phyloP scores from a whole-genome alignment of 2,888 invertebrate genomes.

The Lucinisca nassula region DNA sequence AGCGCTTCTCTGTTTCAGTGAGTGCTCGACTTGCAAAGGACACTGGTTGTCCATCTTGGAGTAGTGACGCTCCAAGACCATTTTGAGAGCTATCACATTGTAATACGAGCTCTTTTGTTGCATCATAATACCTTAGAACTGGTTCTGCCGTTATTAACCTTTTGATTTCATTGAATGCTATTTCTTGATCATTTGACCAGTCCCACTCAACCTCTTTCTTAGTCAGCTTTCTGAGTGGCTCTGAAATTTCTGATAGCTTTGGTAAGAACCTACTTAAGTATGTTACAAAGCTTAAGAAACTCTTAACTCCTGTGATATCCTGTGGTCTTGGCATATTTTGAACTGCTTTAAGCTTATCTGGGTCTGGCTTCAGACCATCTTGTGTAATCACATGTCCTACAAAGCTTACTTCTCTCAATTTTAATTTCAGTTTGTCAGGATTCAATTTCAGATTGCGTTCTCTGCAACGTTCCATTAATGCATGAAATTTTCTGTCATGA shows the following conservation, averaged over 20 bases:
- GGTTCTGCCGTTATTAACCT: constrained; percentile 44
- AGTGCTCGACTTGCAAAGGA: constrained; percentile 68
- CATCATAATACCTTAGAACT: constrained; percentile 60
- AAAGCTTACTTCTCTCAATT: constrained; percentile 54
- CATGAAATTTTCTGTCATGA: constrained; percentile 60
- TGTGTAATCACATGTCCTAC: constrained; percentile 58
- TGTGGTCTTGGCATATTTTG: constrained; percentile 60
- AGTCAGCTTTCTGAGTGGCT: constrained; percentile 57
- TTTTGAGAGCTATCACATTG: constrained; percentile 60
- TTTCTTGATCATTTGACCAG: constrained; percentile 24
- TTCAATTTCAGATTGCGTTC: constrained; percentile 64
- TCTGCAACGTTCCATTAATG: constrained; percentile 52
- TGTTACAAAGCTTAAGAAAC: too few species aligned
- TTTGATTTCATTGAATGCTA: constrained; percentile 44
- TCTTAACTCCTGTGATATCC: constrained; percentile 49
- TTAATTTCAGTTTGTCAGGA: constrained; percentile 38
- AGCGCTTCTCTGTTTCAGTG: constrained; percentile 55
- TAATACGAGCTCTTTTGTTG: constrained; percentile 8
- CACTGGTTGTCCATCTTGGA: constrained; percentile 59
- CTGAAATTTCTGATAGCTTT: constrained; percentile 59
- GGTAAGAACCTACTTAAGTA: too few species aligned
- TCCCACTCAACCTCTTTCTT: constrained; percentile 38
- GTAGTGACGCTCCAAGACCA: constrained; percentile 58
- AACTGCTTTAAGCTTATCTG: constrained; percentile 61
- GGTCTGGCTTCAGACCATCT: constrained; percentile 58